Percentiles rank a stretch among this genome's conserved stretches.
Evolutionary conservation across 2,888 invertebrate genomes (phyloP).

Genomic region (Odontothrips loti): DNA sequence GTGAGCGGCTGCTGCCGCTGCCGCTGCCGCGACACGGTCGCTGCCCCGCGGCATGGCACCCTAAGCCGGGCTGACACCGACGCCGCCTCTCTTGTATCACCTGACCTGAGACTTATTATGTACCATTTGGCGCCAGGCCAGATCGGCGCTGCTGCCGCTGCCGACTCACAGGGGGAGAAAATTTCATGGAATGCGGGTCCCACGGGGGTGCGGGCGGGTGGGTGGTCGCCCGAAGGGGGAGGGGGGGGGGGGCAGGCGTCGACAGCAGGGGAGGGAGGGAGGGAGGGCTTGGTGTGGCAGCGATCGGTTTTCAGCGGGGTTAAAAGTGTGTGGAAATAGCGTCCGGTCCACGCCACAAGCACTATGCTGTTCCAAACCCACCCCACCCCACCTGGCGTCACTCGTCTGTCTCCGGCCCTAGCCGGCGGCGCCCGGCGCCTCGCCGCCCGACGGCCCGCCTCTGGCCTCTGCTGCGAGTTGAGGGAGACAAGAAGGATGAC

Average conservation of each 20-base stretch:
- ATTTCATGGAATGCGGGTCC: neutral
- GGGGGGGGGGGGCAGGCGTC: neutral
- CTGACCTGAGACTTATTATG: constrained; percentile 25
- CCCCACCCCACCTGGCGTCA: neutral
- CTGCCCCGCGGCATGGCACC: neutral
- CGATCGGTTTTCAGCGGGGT: constrained; percentile 14
- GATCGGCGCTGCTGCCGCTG: neutral
- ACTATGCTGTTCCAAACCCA: too few species aligned
- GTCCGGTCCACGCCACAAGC: neutral
- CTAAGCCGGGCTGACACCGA: neutral
- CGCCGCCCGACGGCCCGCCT: too few species aligned
- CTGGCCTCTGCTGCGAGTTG: neutral
- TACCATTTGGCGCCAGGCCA: constrained; percentile 1
- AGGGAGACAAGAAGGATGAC: neutral
- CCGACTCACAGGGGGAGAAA: neutral
- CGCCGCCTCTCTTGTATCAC: neutral
- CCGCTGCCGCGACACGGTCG: neutral
- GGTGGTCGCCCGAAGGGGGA: neutral
- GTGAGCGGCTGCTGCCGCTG: neutral
- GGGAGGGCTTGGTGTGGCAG: neutral
- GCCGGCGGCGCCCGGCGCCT: neutral
- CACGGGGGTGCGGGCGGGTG: neutral
- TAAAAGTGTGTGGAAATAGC: constrained; percentile 17
- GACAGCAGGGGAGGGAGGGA: neutral
- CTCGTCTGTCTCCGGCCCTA: neutral